Base-by-base conservation (phyloP, 2,888 invertebrate species). In the Brachyptera putata region DNA sequence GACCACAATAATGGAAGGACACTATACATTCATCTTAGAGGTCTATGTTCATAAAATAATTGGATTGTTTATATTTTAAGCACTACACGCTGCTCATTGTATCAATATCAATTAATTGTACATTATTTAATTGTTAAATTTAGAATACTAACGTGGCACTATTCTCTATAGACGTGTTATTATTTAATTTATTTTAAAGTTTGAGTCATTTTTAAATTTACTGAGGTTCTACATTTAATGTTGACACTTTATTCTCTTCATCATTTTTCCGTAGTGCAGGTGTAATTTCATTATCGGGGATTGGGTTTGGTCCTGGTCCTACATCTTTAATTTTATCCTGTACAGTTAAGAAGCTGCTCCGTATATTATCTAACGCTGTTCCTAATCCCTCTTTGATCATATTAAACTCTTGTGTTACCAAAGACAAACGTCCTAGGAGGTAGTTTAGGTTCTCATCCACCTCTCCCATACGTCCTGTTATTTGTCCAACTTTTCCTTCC, bases 381-480 rank as follows among this genome's bases (percentile, higher is more conserved):
- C 87, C 86, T 0, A 93, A 77, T 0, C 89, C 89, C 0, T 78
- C 76, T 71, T 91, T 90, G 65, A 93, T 90, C 69, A 84, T 83
- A 69, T 86, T 86, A 75, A 93, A 93, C 73, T 94, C 92, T 67
- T 89, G 89, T 1, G 90, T 89, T 30, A 91, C 88, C 5, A 93
- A 75, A 0, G 89, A 86, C 60, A 93, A 75, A 59, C 87, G 79
- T 4, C 92, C 92, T 62, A 93, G 75, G 48, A 91, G 78, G 71
- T 84, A 91, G 74, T 94, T 93, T 63, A 94, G 77, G 73, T 93
- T 89, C 57, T 85, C 85, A 66, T 89, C 88, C 25, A 93, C 86
- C 70, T 89, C 87, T 1, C 79, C 71, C 83, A 93, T 89, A 58
- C 87, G 82, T 65, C 81, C 81, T 13, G 87, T 89, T 66, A 93